Conservation (phyloP, 2,888 invertebrate genomes). For the Lymantria dispar region DNA sequence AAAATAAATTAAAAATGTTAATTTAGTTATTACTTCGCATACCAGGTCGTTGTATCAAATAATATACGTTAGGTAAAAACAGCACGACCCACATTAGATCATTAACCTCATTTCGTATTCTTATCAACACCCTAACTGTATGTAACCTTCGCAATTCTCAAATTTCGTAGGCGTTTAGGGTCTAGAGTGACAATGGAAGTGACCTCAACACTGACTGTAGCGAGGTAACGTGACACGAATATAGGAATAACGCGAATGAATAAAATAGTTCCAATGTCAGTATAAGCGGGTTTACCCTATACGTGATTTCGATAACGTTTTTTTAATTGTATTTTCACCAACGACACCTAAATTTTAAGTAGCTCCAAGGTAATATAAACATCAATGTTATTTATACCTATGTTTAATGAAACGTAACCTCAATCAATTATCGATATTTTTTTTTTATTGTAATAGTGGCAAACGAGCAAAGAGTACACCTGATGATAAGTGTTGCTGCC, state of each 20-base stretch:
- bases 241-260: conserved; percentile 30
- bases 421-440: too few relatives aligned
- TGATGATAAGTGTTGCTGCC: too few relatives aligned
- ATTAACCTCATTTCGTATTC: conserved; percentile 28
- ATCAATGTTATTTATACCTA: too few relatives aligned
- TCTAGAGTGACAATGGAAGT: conserved; percentile 12
- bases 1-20: not conserved
- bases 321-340: too few relatives aligned
- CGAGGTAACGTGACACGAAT: conserved; percentile 41
- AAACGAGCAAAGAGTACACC: too few relatives aligned
- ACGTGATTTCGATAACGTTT: conserved; percentile 14
- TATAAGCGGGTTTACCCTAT: conserved; percentile 13
- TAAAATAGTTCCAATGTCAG: conserved; percentile 39
- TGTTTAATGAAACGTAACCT: too few relatives aligned
- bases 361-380: too few relatives aligned
- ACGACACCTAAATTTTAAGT: too few relatives aligned
- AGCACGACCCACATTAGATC: conserved; percentile 17
- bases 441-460: too few relatives aligned
- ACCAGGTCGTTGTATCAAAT: conserved; percentile 4
- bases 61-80: conserved; percentile 7
- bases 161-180: conserved; percentile 34
- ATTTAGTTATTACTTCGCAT: not conserved
- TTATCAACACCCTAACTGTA: conserved; percentile 5
- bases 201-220: conserved; percentile 14
- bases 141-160: conserved; percentile 27